Evolutionary conservation across 2,113 vertebrate genomes (phyloP), one percentile per base, ranked within the genome.

Genomic region (Empidonax traillii): DNA sequence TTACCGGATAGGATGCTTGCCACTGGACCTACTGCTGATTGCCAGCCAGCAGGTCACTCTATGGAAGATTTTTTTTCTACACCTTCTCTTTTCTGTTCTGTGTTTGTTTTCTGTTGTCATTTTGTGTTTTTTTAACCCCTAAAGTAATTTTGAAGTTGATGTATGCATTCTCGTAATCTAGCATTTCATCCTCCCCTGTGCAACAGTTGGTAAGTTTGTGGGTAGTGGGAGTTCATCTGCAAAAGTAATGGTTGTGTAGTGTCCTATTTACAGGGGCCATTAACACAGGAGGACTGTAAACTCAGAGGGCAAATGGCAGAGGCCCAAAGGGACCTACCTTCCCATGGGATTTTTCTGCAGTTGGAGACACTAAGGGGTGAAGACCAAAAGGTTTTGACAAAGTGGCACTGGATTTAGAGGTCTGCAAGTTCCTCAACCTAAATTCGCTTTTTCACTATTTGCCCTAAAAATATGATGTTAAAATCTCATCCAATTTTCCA

Each of bases 21-120:
- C 68, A n/a, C 1, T 2, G 9, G 9, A 67, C 6, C 24, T 2
- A 2, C 15, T 46, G 21, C 21, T 84, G 0, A 1, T 31, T 37
- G 47, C 30, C 21, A 67, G 31, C 18, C 14, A 10, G 3, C 0
- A 5, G 24, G 10, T 7, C 14, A 30, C 31, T 53, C 10, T 17
- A n/a, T n/a, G 4, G 4, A 63, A 76, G 17, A 18, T 14, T 12
- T 72, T 58, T 81, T 75, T 69, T 46, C 18, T 17, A 15, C 12
- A 46, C 2, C 3, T 59, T 46, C 31, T 44, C 3, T 56, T 66
- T 78, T 62, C 33, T 74, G 13, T 15, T 59, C 8, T 51, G 1
- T 33, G 25, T 58, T 66, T 61, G 3, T 25, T 46, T 52, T 33
- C 17, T 76, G 21, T 20, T 46, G 10, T 49, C 53, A 2, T 6